Evolutionary conservation across 37 sponge, comb jelly and placozoan species (phyloP).

Genomic region (Dysidea cf. avara): DNA sequence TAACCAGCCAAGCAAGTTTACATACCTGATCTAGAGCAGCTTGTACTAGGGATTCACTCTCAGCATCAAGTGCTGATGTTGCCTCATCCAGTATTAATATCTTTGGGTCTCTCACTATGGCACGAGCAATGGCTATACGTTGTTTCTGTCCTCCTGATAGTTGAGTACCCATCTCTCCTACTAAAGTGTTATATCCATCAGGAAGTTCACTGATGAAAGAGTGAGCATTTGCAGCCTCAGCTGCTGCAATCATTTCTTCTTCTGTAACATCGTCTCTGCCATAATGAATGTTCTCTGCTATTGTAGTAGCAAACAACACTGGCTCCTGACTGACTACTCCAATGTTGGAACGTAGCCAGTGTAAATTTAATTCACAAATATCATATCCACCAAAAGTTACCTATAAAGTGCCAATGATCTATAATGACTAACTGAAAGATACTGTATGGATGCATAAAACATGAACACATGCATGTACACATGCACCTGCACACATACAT

Average conservation of each 20-base stretch:
- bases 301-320: constrained; percentile 83
- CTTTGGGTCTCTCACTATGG: constrained; percentile 78
- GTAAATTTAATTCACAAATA: constrained; percentile 64
- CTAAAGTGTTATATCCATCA: constrained; percentile 81
- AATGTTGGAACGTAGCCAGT: constrained; percentile 85
- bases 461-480: constrained; percentile 22
- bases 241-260: constrained; percentile 74
- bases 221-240: constrained; percentile 77
- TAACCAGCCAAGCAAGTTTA: no score
- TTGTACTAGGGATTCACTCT: constrained; percentile 87
- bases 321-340: constrained; percentile 97
- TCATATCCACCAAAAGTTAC: constrained; percentile 72
- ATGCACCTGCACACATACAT: neutral
- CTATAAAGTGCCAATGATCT: constrained; percentile 11
- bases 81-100: constrained; percentile 91
- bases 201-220: constrained; percentile 77
- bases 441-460: neutral
- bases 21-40: constrained; percentile 68
- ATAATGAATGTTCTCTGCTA: constrained; percentile 85
- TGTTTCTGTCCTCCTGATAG: constrained; percentile 95
- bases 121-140: constrained; percentile 88
- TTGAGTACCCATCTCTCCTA: constrained; percentile 83
- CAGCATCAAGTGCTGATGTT: constrained; percentile 91
- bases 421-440: neutral
- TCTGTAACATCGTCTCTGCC: constrained; percentile 65